Conservation (phyloP, 1,140 invertebrate genomes). For the Drosophila gunungcola region DNA sequence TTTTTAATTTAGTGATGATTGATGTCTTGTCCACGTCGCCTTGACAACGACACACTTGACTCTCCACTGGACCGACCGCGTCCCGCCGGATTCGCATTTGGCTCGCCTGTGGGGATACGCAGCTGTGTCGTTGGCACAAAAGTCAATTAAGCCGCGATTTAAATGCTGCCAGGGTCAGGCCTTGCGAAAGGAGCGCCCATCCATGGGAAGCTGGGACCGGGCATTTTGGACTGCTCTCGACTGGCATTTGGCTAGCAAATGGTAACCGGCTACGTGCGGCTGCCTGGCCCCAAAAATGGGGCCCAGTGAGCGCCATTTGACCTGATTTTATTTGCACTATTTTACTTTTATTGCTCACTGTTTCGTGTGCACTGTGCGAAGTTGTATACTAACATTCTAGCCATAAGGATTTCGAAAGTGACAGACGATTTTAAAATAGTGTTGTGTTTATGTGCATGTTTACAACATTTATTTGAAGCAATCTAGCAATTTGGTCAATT, state of each 20-base stretch:
- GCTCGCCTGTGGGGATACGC: slow-evolving; percentile 67
- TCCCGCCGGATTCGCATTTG: slow-evolving; percentile 31
- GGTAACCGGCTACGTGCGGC: slow-evolving; percentile 31
- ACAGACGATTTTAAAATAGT: too few relatives aligned
- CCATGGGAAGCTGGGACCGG: slow-evolving; percentile 33
- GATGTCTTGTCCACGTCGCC: slow-evolving; percentile 76
- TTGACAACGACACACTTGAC: slow-evolving; percentile 76
- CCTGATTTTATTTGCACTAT: slow-evolving; percentile 82
- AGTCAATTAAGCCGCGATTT: slow-evolving; percentile 78
- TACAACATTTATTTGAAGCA: too few relatives aligned
- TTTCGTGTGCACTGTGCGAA: slow-evolving; percentile 17
- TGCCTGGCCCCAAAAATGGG: slow-evolving; percentile 39
- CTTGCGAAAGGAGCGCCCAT: slow-evolving; percentile 61
- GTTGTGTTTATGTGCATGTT: too few relatives aligned
- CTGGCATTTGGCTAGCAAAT: slow-evolving; percentile 35
- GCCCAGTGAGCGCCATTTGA: slow-evolving; percentile 74
- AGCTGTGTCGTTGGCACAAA: slow-evolving; percentile 62
- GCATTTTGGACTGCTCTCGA: slow-evolving; percentile 19
- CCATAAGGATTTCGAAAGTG: too few relatives aligned
- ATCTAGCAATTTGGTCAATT: too few relatives aligned
- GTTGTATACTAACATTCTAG: not conserved
- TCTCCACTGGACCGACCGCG: slow-evolving; percentile 21
- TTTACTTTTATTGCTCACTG: slow-evolving; percentile 81
- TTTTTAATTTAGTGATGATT: slow-evolving; percentile 83
- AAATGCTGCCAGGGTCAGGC: slow-evolving; percentile 77